Percentiles rank a stretch among this genome's conserved stretches.
phyloP scores from a whole-genome alignment of 2,113 vertebrate species.

The Lutjanus erythropterus region DNA sequence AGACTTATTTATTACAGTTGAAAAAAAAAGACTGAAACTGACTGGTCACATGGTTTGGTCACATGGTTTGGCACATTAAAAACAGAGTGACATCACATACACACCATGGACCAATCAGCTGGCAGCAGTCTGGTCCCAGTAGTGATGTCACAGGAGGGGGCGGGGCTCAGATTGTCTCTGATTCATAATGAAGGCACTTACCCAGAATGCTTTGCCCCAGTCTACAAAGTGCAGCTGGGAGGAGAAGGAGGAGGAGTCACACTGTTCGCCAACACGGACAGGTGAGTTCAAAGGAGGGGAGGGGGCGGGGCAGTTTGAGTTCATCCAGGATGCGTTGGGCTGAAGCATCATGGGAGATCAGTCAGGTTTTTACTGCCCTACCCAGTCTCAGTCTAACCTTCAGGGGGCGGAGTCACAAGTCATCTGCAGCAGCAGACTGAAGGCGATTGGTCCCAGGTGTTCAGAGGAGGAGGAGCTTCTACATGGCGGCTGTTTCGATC shows the following conservation, averaged over 20 bases:
- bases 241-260: background rate
- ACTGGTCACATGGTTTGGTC: constrained; percentile 58
- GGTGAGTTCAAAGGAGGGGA: constrained; percentile 9
- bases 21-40: constrained; percentile 53
- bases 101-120: constrained; percentile 44
- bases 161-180: constrained; percentile 66
- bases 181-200: constrained; percentile 76
- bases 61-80: constrained; percentile 74
- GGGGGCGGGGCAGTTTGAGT: constrained; percentile 31
- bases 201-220: constrained; percentile 65
- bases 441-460: constrained; percentile 88
- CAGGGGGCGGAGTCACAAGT: constrained; percentile 57
- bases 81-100: constrained; percentile 50
- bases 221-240: constrained; percentile 31
- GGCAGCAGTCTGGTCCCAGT: constrained; percentile 37
- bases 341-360: constrained; percentile 29
- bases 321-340: constrained; percentile 20
- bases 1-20: constrained; percentile 80
- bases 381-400: constrained; percentile 59
- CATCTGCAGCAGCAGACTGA: constrained; percentile 84
- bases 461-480: constrained; percentile 69
- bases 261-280: background rate
- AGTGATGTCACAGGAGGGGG: constrained; percentile 39
- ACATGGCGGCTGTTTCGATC: constrained; percentile 94
- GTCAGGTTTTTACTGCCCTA: constrained; percentile 53